Base-by-base conservation (phyloP, 2,888 invertebrate genomes). In the Euplagia quadripunctaria region DNA sequence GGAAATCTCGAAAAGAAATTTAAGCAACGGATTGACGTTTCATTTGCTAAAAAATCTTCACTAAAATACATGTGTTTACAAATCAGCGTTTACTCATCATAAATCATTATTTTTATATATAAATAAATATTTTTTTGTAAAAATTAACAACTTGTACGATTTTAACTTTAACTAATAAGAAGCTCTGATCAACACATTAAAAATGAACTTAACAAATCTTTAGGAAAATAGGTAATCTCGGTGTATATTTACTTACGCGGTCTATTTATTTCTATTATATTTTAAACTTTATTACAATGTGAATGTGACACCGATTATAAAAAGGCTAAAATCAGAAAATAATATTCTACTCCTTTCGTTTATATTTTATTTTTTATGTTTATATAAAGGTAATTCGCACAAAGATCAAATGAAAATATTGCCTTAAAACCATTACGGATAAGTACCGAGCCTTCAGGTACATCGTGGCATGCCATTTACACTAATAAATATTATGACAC, bases 401-500 rank as follows among this genome's bases (percentile, higher is more conserved):
- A 31, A 31, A 31, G 1, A 31, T 31, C 31, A 31, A 31, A 31
- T 31, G 31, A 31, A 61, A 61, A 61, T 31, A 61, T 61, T 61
- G 31, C 31, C 31, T 31, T 31, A 61, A 31, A 58, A 61, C 6
- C 31, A 31, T 61, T 31, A 31, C 14, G 61, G 12, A 31, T 61
- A 31, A 31, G 31, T 31, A 12, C 61, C 43, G 43, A 46, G 8
- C 61, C 20, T 61, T 61, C 61, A 61, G 31, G 14, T 58, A 58
- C 20, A 20, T 58, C 58, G 11, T 61, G 61, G 61, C 16, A 66
- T 51, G 51, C 41, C 66, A 51, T 66, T 41, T 66, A 17, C 66
- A 41, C 51, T 66, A 49, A 66, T 66, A 46, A 66, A 66, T 31
- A 49, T 20, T 66, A 12, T 31, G 66, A 31, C 16, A 51, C 66